Evolutionary conservation across 2,797 vertebrate species (phyloP).

Genomic region (Molothrus ater): DNA sequence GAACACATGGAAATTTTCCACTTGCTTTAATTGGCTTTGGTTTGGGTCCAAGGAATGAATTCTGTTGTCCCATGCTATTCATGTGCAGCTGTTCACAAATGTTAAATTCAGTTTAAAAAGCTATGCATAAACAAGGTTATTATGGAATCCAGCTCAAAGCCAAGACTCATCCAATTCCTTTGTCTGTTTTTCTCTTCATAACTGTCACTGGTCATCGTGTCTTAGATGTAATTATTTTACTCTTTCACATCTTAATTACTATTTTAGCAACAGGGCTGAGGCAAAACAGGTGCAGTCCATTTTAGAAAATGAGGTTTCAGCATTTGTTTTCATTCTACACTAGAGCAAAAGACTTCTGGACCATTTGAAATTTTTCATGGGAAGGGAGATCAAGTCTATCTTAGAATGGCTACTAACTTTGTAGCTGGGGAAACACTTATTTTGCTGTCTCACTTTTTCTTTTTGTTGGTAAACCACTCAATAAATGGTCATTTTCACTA

Average conservation of each 20-base stretch:
- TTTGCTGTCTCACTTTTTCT: background rate
- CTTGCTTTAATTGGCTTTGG: background rate
- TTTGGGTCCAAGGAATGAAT: background rate
- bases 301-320: background rate
- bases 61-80: background rate
- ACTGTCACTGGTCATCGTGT: background rate
- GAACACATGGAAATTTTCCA: background rate
- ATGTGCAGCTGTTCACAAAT: background rate
- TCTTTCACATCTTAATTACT: background rate
- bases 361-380: background rate
- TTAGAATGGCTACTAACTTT: background rate
- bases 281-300: background rate
- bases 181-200: background rate
- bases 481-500: background rate
- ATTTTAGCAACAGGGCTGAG: background rate
- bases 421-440: background rate
- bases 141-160: background rate
- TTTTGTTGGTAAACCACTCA: background rate
- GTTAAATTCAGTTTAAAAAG: background rate
- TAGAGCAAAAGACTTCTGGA: background rate
- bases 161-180: background rate
- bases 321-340: background rate
- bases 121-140: background rate
- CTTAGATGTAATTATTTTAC: background rate
- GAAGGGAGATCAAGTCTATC: background rate